phyloP scores from a whole-genome alignment of 2,888 invertebrate species.

The Hartigia nigra region DNA sequence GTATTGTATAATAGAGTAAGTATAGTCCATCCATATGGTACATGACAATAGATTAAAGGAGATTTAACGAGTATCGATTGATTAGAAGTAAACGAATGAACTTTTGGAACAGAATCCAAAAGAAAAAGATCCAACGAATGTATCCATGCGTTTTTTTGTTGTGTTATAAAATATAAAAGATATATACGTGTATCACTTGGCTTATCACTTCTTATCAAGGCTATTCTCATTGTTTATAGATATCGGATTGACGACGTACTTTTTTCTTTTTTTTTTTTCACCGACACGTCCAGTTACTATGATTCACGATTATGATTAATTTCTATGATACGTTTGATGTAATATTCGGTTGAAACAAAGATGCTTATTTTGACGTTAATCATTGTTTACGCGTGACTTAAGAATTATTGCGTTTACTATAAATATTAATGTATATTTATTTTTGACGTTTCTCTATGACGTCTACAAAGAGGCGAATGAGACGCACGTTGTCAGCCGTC shows the following conservation, averaged over 20 bases:
- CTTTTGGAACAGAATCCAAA: neutral
- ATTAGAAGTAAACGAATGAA: neutral
- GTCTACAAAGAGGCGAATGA: no score
- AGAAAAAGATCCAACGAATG: slow-evolving; percentile 14
- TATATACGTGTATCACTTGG: neutral
- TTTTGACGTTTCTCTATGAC: neutral
- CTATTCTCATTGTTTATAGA: neutral
- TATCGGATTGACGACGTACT: neutral
- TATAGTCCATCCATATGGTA: slow-evolving; percentile 37
- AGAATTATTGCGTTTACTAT: neutral
- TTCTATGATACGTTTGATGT: neutral
- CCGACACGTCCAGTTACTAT: neutral
- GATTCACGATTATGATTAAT: neutral
- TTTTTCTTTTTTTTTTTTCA: neutral
- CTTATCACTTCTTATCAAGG: neutral
- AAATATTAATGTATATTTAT: neutral
- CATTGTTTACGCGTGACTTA: neutral
- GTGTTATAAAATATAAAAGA: slow-evolving; percentile 24
- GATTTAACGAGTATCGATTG: neutral
- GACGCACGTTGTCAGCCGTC: neutral
- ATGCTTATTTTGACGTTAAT: neutral
- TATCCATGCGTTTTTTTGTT: slow-evolving; percentile 30
- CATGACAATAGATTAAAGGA: neutral
- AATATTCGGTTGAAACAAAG: neutral
- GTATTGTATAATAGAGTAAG: neutral